These are phyloP conservation scores for Montipora cactus DNA, from an alignment of 64 coral and sea anemone genomes.

Conservation along the genomic window DNA sequence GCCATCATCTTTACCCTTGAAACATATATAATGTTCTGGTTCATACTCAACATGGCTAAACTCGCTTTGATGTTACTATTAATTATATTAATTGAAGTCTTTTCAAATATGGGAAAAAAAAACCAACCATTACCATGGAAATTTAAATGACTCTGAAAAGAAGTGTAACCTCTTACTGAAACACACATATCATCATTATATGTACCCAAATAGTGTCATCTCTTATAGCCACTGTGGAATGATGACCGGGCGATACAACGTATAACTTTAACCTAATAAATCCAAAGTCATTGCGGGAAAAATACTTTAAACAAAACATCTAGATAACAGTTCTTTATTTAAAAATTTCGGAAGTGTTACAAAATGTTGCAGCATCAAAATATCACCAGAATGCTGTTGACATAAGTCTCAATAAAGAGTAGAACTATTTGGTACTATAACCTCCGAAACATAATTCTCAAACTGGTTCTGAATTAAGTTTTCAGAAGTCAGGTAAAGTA, in stretches of 20 bases:
- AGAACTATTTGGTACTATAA: constrained; percentile 1
- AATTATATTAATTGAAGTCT: not conserved
- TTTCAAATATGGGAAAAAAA: constrained; percentile 14
- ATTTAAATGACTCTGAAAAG: not conserved
- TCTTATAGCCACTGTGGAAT: constrained; percentile 26
- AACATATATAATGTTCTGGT: too few relatives aligned
- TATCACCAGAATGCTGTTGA: constrained; percentile 24
- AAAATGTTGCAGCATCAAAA: constrained; percentile 13
- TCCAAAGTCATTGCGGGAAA: not conserved
- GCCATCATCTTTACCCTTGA: too few relatives aligned
- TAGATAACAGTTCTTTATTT: not conserved
- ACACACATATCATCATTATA: constrained; percentile 12
- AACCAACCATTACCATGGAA: not conserved
- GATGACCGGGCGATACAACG: not conserved
- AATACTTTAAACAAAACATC: not conserved
- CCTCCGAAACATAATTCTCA: constrained; percentile 14
- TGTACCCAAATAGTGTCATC: constrained; percentile 17
- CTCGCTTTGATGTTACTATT: too few relatives aligned
- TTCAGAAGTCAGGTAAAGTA: too few relatives aligned
- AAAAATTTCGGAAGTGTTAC: constrained; percentile 6
- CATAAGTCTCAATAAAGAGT: constrained; percentile 30
- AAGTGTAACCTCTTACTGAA: constrained; percentile 15
- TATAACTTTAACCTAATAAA: constrained; percentile 1
- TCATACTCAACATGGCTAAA: too few relatives aligned
- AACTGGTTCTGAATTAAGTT: too few relatives aligned